A percentile compares a stretch with the other conserved stretches of the same genome.
Evolutionary conservation across 2,113 vertebrate species (phyloP).

Genomic region (Ellobius talpinus): DNA sequence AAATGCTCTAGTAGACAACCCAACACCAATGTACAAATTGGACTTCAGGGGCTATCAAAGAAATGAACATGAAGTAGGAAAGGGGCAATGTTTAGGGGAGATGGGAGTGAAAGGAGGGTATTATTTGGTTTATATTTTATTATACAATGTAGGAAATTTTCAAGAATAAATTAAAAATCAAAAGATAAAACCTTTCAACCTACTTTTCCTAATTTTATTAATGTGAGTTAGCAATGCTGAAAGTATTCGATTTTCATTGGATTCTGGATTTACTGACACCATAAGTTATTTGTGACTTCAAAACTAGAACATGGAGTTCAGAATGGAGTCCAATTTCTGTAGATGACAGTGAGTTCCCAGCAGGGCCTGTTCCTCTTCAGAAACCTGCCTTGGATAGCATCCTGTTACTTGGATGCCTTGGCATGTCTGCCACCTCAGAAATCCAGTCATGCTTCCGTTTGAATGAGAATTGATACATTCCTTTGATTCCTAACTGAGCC

Average conservation of each 20-base stretch:
- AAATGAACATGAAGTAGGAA: not conserved
- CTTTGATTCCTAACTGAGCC: constrained; percentile 75
- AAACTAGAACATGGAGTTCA: constrained; percentile 77
- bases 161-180: not conserved
- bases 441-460: constrained; percentile 73
- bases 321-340: constrained; percentile 72
- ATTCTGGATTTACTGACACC: constrained; percentile 45
- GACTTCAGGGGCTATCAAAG: not conserved
- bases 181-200: not conserved
- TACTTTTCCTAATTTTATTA: constrained; percentile 33
- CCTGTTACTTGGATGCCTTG: constrained; percentile 76
- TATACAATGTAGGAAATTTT: not conserved
- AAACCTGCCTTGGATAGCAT: constrained; percentile 76
- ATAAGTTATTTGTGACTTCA: constrained; percentile 72
- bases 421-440: constrained; percentile 78
- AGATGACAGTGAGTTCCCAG: constrained; percentile 71
- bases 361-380: constrained; percentile 73
- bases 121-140: not conserved
- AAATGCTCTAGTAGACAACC: not conserved
- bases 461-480: constrained; percentile 66
- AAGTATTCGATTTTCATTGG: constrained; percentile 27
- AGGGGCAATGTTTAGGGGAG: not conserved
- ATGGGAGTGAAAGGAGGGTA: not conserved
- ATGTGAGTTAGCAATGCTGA: constrained; percentile 55
- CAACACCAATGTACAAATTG: not conserved